Conservation (phyloP, 2,113 vertebrate species). For the Laticauda colubrina region DNA sequence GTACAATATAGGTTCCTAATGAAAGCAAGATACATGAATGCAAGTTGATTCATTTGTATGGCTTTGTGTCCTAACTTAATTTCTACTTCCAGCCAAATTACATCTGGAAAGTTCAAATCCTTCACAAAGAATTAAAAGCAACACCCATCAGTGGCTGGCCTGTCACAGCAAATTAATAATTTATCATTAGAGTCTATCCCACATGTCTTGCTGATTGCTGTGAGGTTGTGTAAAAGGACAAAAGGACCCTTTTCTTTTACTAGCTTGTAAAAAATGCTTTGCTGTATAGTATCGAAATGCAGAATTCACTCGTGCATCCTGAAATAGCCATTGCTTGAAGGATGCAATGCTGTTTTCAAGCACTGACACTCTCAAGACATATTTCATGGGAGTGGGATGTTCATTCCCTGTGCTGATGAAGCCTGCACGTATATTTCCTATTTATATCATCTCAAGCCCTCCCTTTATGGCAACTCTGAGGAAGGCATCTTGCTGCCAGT, state of each 20-base stretch:
- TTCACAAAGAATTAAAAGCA: constrained; percentile 66
- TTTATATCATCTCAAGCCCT: neutral
- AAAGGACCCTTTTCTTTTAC: constrained; percentile 36
- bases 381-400: neutral
- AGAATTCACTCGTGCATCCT: accelerated
- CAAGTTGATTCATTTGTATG: constrained; percentile 20
- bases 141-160: constrained; percentile 58
- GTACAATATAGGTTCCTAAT: neutral
- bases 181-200: constrained; percentile 62
- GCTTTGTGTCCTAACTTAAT: constrained; percentile 48
- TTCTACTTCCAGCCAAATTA: constrained; percentile 55
- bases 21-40: neutral
- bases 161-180: constrained; percentile 67
- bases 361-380: neutral
- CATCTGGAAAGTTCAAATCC: constrained; percentile 62
- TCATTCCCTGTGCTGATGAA: neutral
- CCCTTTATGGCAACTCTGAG: neutral
- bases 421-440: constrained; percentile 5
- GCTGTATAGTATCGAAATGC: neutral
- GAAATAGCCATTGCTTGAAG: neutral
- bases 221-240: constrained; percentile 43
- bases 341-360: neutral
- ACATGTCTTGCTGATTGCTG: constrained; percentile 54
- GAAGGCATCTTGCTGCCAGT: neutral
- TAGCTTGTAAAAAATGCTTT: neutral